Evolutionary conservation across 2,888 invertebrate species (phyloP), one percentile per base, ranked within the genome.

Genomic region (Morpho achilles): DNA sequence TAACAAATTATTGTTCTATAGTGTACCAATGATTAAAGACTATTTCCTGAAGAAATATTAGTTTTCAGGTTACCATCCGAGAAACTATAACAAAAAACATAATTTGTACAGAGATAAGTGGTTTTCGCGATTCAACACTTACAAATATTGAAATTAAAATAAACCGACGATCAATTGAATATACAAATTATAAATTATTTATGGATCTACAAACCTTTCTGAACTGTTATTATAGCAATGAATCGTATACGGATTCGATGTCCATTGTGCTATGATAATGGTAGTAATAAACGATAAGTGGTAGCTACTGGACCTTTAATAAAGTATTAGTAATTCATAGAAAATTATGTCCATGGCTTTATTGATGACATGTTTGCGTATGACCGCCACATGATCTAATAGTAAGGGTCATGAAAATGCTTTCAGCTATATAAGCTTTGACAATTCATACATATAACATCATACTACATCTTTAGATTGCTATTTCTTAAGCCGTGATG

Each of bases 241-340:
- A 48, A 48, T 45, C 63, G n/a, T 8, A 53, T 56, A 63, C 50
- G 64, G 62, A 50, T 23, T 53, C 60, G 56, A 53, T 55, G 53
- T 54, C 65, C 59, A 67, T 68, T 69, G 68, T 67, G 60, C 61
- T 60, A 61, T 58, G 63, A 62, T 67, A 64, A 64, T 59, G 59
- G 61, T 59, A 57, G 52, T 59, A 60, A 67, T 67, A 68, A 69
- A 70, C 59, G 53, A 58, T 67, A 66, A 64, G 62, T 46, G 53
- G 6, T 40, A 16, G n/a, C 16, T 67, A 39, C 56, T 55, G 66
- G 64, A 67, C 65, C 65, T 66, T 49, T 59, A 48, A 53, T 63
- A 49, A 58, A 66, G 60, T 54, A 16, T 32, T 32, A 32, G 32
- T 32, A 32, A 32, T 32, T 5, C 22, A 51, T 51, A n/a, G 46